Evolutionary conservation across 2,797 vertebrate genomes (phyloP).

Genomic region (Tolypeutes matacus): DNA sequence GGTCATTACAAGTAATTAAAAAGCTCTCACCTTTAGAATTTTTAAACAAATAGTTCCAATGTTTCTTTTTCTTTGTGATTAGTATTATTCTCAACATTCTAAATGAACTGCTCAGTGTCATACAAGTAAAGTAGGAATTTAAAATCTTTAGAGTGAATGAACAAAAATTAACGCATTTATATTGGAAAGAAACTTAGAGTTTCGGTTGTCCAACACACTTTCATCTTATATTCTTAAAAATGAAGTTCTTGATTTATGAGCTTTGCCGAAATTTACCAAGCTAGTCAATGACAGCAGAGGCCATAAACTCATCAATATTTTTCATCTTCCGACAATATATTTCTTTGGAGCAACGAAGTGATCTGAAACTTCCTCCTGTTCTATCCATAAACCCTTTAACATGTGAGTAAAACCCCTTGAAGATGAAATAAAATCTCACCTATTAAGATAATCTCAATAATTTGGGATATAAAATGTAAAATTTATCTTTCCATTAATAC

Average conservation of each 20-base stretch:
- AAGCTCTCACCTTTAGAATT: not conserved
- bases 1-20: not conserved
- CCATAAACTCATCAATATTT: not conserved
- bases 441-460: not conserved
- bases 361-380: not conserved
- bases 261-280: not conserved
- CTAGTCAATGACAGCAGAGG: not conserved
- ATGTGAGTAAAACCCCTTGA: not conserved
- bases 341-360: not conserved
- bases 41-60: not conserved
- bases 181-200: not conserved
- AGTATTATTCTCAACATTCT: not conserved
- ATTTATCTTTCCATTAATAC: no score
- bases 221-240: not conserved
- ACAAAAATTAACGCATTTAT: not conserved
- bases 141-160: not conserved
- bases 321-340: not conserved
- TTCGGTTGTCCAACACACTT: not conserved
- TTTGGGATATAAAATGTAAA: not conserved
- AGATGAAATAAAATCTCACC: not conserved
- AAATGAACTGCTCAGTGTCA: not conserved
- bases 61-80: not conserved
- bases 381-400: no score
- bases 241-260: not conserved
- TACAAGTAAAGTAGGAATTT: not conserved